Base-by-base conservation (phyloP, 2,888 invertebrate species). In the Gisinianus flammeolus region DNA sequence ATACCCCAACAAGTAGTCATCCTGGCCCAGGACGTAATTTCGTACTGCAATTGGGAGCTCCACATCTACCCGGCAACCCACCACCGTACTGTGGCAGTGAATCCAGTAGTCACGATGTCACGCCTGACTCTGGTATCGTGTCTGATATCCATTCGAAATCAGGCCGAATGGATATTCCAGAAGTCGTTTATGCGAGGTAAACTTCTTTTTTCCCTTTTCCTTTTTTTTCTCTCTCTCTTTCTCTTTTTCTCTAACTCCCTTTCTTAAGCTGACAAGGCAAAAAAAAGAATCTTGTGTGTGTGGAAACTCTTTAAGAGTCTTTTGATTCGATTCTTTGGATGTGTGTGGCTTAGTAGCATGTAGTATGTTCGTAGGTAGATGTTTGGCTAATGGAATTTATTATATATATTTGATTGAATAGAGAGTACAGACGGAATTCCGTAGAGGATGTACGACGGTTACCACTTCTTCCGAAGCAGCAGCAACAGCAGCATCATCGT, bases 101-200 rank as follows among this genome's bases (percentile, higher is more conserved):
- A 79, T 84, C 84, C 33, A 84, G 84, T 81, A 85, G 85, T 81
- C 85, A 85, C 78, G 85, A 85, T 79, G 85, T 85, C 54, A 85
- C 85, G 66, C 85, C 85, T 58, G 83, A 83, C 72, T 84, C 83
- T 35, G 84, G 83, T 52, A 84, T 83, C 66, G 85, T 85, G n/a
- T 83, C 84, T 26, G 85, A 85, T 69, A 85, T 85, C 67, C 85
- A 85, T 81, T 83, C 83, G 35, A 85, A 85, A 80, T 81, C 83
- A 54, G 83, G 84, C 30, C 73, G 82, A 64, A 82, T 82, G 82
- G 85, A 85, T 66, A 75, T 85, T 78, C 83, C 85, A 19, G 85
- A 85, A 79, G 82, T 82, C 28, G 83, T 84, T 12, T 85, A 85
- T 78, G 82, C 84, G 44, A 84, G 85, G 85, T 85, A 81, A 76